A percentile compares a stretch with the other conserved stretches of the same genome.
phyloP scores from a whole-genome alignment of 2,888 invertebrate genomes.

The Eupithecia exiguata region DNA sequence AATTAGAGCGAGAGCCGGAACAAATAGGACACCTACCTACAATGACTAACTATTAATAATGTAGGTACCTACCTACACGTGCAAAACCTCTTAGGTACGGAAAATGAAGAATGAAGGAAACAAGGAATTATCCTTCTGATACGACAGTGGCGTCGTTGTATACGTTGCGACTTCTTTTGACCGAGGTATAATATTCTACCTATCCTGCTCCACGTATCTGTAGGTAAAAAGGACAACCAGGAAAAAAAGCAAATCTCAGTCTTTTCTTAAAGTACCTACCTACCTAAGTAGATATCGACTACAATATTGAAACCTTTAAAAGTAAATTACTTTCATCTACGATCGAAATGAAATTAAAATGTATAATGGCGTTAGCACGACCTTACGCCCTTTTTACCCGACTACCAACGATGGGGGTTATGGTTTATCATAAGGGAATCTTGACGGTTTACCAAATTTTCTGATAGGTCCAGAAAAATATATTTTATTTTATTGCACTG shows the following conservation, averaged over 20 bases:
- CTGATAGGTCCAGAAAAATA: not conserved
- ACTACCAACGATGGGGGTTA: too few species aligned
- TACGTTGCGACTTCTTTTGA: not conserved
- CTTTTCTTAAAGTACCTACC: too few species aligned
- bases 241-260: not conserved
- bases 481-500: not conserved
- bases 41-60: not conserved
- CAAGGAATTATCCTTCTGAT: not conserved
- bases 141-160: not conserved
- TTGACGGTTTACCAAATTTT: not conserved
- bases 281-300: too few species aligned
- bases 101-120: not conserved
- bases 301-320: too few species aligned
- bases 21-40: not conserved
- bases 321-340: too few species aligned
- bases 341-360: too few species aligned
- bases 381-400: too few species aligned
- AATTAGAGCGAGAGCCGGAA: constrained; percentile 23
- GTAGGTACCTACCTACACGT: not conserved
- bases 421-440: not conserved
- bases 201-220: too few species aligned
- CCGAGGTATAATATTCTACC: not conserved
- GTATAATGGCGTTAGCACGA: too few species aligned
- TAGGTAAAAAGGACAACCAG: not conserved
- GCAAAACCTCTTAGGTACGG: not conserved